Evolutionary conservation across 2,888 invertebrate genomes (phyloP).

Genomic region (Spodoptera picta): DNA sequence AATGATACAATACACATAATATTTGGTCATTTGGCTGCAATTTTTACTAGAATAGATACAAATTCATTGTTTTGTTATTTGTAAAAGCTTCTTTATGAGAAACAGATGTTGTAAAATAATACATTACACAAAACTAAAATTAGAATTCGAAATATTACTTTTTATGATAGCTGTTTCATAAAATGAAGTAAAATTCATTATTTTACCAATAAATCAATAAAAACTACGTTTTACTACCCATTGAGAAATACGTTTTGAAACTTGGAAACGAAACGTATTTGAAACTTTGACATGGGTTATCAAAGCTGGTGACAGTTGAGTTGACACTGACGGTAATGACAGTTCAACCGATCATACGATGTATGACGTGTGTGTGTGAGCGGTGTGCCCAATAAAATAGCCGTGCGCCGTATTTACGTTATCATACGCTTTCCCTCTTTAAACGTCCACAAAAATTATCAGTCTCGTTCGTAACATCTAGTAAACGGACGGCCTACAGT

Average conservation of each 20-base stretch:
- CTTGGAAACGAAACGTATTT: neutral
- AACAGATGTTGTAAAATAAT: no score
- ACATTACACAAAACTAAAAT: no score
- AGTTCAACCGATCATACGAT: slow-evolving; percentile 45
- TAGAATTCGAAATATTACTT: no score
- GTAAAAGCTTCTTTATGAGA: no score
- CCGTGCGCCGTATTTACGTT: slow-evolving; percentile 62
- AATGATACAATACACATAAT: no score
- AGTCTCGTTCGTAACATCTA: slow-evolving; percentile 58
- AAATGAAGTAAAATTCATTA: no score
- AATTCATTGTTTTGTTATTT: no score
- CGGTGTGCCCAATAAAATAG: slow-evolving; percentile 63
- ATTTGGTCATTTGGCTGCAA: no score
- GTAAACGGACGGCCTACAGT: slow-evolving; percentile 47
- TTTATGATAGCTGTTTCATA: no score
- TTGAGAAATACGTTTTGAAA: neutral
- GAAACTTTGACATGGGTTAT: slow-evolving; percentile 26
- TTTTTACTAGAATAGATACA: no score
- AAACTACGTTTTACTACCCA: neutral
- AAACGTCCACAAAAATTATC: slow-evolving; percentile 57
- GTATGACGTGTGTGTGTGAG: slow-evolving; percentile 50
- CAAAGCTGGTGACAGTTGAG: slow-evolving; percentile 9
- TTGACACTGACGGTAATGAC: slow-evolving; percentile 43
- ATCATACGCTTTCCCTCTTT: slow-evolving; percentile 62
- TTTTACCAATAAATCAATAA: no score